phyloP scores from a whole-genome alignment of 2,797 vertebrate species.

The Brachyalestes nurse region DNA sequence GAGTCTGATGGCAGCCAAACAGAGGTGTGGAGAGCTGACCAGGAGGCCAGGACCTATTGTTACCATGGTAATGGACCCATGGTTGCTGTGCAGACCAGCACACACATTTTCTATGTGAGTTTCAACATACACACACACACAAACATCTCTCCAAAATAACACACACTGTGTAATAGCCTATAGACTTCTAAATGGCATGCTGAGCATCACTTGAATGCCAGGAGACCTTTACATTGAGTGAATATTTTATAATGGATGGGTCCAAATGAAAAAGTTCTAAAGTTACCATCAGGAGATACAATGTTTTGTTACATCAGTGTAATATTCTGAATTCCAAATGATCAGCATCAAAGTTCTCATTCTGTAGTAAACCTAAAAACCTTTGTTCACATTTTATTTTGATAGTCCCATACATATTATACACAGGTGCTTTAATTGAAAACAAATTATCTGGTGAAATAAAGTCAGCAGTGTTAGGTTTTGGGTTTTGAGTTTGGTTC shows the following conservation, averaged over 20 bases:
- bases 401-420: too few relatives aligned
- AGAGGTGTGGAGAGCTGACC: conserved; percentile 69
- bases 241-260: neutral
- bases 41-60: conserved; percentile 66
- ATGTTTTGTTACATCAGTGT: neutral
- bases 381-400: too few relatives aligned
- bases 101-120: conserved; percentile 77
- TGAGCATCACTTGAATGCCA: neutral
- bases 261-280: neutral
- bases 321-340: too few relatives aligned
- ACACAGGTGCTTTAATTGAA: too few relatives aligned
- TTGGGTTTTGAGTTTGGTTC: too few relatives aligned
- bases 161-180: too few relatives aligned
- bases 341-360: neutral
- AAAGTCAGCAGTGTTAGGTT: too few relatives aligned
- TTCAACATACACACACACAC: conserved; percentile 1
- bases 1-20: conserved; percentile 21
- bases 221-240: too few relatives aligned
- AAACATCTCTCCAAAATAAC: too few relatives aligned
- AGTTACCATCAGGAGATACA: neutral
- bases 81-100: conserved; percentile 76
- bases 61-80: conserved; percentile 57
- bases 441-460: too few relatives aligned
- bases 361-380: neutral
- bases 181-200: too few relatives aligned